Evolutionary conservation across 2,888 invertebrate genomes (phyloP).

Genomic region (Eristalinus aeneus): DNA sequence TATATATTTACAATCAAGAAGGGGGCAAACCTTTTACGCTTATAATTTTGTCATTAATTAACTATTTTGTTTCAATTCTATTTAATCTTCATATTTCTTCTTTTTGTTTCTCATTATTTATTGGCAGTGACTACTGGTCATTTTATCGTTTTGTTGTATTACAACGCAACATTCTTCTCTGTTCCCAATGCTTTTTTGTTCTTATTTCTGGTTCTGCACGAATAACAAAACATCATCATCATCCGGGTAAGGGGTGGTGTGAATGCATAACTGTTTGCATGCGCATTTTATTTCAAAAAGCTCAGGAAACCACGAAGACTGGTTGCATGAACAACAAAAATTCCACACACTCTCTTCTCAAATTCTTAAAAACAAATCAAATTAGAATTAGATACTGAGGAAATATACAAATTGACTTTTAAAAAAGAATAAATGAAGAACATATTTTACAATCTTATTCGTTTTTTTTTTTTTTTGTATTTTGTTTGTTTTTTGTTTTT

Average conservation of each 20-base stretch:
- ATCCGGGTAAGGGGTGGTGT: not conserved
- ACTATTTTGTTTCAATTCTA: conserved; percentile 47
- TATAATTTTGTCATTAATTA: conserved; percentile 50
- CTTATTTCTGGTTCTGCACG: conserved; percentile 5
- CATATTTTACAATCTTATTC: conserved; percentile 23
- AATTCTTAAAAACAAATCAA: conserved; percentile 38
- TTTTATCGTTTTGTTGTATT: conserved; percentile 69
- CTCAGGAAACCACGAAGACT: conserved; percentile 6
- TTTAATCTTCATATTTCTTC: conserved; percentile 22
- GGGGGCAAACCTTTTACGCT: conserved; percentile 24
- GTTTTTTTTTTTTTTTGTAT: conserved; percentile 4
- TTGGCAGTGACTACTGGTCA: conserved; percentile 75
- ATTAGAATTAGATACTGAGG: conserved; percentile 6
- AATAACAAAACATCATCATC: not conserved
- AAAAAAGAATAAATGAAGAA: conserved; percentile 7
- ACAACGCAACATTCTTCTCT: conserved; percentile 52
- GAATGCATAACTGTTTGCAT: not conserved
- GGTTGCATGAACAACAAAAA: conserved; percentile 50
- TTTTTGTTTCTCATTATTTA: conserved; percentile 62
- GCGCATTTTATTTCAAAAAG: not conserved
- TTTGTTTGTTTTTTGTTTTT: conserved; percentile 14
- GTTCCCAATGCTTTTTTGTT: conserved; percentile 3
- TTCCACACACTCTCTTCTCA: conserved; percentile 48
- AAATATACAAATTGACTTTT: conserved; percentile 52
- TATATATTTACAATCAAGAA: conserved; percentile 67